These are phyloP conservation scores for Eretmochelys imbricata DNA, from an alignment of 2,113 vertebrate genomes.

Conservation along the genomic window DNA sequence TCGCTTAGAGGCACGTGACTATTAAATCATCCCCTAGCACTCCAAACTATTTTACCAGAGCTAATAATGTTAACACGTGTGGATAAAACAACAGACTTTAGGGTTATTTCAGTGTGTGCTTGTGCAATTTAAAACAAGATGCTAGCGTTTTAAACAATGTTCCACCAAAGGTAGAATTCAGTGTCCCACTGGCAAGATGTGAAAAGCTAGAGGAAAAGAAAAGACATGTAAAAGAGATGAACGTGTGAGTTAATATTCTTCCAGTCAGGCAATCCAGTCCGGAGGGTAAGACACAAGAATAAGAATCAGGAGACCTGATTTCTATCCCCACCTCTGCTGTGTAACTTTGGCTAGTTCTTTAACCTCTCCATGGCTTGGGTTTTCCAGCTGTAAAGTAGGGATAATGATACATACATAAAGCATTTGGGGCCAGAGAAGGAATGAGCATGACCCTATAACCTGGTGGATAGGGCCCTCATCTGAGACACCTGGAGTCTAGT, in stretches of 20 bases:
- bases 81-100: background rate
- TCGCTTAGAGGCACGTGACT: background rate
- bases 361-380: too few species aligned
- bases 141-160: background rate
- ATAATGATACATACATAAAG: background rate
- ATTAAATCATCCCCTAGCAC: background rate
- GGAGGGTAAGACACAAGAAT: background rate
- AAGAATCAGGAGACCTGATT: background rate
- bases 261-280: background rate
- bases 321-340: background rate
- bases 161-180: background rate
- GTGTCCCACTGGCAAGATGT: background rate
- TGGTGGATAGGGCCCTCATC: background rate
- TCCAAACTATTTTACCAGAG: background rate
- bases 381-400: background rate
- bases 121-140: background rate
- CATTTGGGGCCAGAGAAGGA: background rate
- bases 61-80: background rate
- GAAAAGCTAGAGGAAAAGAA: too few species aligned
- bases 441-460: background rate
- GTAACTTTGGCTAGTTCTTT: background rate
- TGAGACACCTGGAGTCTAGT: background rate
- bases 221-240: background rate
- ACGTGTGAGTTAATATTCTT: background rate
- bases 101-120: background rate